A percentile compares a stretch with the other conserved stretches of the same genome.
These are phyloP conservation scores for Zoanthus sociatus DNA, from an alignment of 92 coral and sea anemone genomes.

Conservation along the genomic window DNA sequence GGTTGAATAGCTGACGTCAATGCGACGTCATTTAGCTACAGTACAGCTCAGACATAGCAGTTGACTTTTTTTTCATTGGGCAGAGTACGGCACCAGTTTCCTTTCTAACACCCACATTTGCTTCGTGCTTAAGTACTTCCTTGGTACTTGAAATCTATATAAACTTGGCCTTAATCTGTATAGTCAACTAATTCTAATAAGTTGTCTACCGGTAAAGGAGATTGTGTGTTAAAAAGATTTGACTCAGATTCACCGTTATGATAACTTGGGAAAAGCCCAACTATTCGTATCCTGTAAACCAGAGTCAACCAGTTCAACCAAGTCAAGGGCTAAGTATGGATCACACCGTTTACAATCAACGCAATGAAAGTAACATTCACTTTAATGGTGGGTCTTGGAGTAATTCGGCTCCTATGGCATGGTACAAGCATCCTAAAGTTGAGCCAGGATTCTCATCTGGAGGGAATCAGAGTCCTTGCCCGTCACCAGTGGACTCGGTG, in stretches of 20 bases:
- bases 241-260: not conserved
- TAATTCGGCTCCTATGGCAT: not conserved
- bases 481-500: slow-evolving; percentile 23
- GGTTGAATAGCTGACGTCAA: slow-evolving; percentile 27
- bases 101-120: not conserved
- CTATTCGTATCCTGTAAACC: not conserved
- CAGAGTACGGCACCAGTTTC: not conserved
- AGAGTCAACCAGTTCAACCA: slow-evolving; percentile 2
- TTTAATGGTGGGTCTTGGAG: slow-evolving; percentile 6
- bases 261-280: slow-evolving; percentile 10
- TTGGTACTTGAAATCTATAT: slow-evolving; percentile 10
- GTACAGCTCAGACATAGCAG: slow-evolving; percentile 4
- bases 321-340: slow-evolving; percentile 18
- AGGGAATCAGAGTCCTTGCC: slow-evolving; percentile 19
- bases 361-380: not conserved
- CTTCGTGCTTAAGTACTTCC: slow-evolving; percentile 36
- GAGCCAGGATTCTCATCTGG: slow-evolving; percentile 13
- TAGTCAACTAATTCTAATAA: not conserved
- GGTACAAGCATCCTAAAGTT: slow-evolving; percentile 25
- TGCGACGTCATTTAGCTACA: slow-evolving; percentile 1
- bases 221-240: not conserved
- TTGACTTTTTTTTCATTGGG: not conserved
- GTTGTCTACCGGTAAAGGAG: not conserved
- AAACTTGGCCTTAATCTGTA: not conserved
- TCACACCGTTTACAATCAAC: not conserved